Evolutionary conservation across 2,113 vertebrate genomes (phyloP).

Genomic region (Myrmecobius fasciatus): DNA sequence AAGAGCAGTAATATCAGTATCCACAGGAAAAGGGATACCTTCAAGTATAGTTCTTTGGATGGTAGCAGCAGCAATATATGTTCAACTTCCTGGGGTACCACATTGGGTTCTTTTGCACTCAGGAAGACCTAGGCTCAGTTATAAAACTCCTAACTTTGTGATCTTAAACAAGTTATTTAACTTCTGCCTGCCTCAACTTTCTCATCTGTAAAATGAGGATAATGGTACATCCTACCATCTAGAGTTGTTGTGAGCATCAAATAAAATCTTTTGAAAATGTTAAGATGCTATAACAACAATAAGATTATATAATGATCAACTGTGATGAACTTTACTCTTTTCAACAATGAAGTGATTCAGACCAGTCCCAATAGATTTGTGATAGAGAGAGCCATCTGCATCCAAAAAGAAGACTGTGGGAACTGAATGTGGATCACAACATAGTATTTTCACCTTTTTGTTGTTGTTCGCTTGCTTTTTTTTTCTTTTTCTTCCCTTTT

Average conservation of each 20-base stretch:
- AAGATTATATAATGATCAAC: too few species aligned
- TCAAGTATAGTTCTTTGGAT: not conserved
- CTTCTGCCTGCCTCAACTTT: not conserved
- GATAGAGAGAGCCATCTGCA: too few species aligned
- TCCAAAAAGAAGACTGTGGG: too few species aligned
- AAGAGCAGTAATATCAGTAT: not conserved
- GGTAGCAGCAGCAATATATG: not conserved
- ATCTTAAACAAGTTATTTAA: not conserved
- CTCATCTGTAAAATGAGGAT: not conserved
- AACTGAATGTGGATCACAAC: too few species aligned
- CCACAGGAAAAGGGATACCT: not conserved
- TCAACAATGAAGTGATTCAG: too few species aligned
- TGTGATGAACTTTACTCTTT: too few species aligned
- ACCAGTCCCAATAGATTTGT: too few species aligned
- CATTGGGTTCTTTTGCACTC: not conserved
- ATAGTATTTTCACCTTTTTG: too few species aligned
- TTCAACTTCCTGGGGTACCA: not conserved
- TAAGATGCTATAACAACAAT: not conserved
- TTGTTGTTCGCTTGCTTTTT: too few species aligned
- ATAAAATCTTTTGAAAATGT: not conserved
- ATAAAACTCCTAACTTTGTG: not conserved
- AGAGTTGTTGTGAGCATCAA: not conserved
- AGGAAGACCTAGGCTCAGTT: not conserved
- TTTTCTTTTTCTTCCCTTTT: too few species aligned
- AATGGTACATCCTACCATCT: not conserved